Base-by-base conservation (phyloP, 2,888 invertebrate genomes). In the Serrognathus titanus region DNA sequence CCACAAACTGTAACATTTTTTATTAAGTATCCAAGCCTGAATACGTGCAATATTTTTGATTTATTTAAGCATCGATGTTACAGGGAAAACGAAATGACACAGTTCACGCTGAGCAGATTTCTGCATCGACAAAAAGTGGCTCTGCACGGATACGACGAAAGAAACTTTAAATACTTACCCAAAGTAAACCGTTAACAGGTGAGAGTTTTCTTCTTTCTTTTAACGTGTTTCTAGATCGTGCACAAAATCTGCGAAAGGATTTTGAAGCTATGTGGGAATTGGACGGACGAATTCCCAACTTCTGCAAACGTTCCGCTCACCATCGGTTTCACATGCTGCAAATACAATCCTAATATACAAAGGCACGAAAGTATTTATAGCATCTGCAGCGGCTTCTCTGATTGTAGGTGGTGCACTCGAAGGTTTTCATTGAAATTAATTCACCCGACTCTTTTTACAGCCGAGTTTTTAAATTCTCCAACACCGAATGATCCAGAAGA, bases 201-300 rank as follows among this genome's bases (percentile, higher is more conserved):
- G 48, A 47, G 9, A 37, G 9, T 4, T 55, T 51, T n/a, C 24
- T 31, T 40, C 36, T 40, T 41, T 41, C 38, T 49, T 36, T 13
- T 51, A 47, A 38, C 65, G 45, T 49, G 57, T 58, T 74, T 76
- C 9, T 77, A 91, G 90, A 84, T 92, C 65, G 77, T 92, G n/a
- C 90, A 88, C 76, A 81, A 85, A 61, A 81, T 90, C 53, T 91
- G 91, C 70, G 91, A 92, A 73, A 82, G 90, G 40, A 83, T 92
- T 31, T 81, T 92, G 12, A 84, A 86, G 69, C 77, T 91, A 3
- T 86, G 87, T 64, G 85, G 85, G 1, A 85, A 86, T 66, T 81
- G 82, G 54, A 80, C 80, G n/a, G 81, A 81, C 64, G 82, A 83
- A 71, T 82, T 82, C 66, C 73, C 79, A 12, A 75, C 82, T 16